A percentile compares a stretch with the other conserved stretches of the same genome.
These are phyloP conservation scores for Catajapyx aquilonaris DNA, from an alignment of 1,140 invertebrate genomes.

Conservation along the genomic window DNA sequence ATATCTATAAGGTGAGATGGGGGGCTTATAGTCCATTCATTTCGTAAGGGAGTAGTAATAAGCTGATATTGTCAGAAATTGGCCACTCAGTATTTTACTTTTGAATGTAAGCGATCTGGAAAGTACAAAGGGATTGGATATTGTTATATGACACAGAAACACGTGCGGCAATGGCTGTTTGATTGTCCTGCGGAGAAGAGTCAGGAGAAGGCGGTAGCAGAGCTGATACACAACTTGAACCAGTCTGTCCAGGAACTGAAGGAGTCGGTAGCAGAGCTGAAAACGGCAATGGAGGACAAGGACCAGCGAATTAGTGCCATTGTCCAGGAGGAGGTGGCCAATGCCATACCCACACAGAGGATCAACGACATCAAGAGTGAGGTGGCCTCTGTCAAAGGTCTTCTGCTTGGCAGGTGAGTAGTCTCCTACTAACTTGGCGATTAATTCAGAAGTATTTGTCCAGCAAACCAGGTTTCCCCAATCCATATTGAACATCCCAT, in stretches of 20 bases:
- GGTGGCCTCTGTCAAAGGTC: slow-evolving; percentile 49
- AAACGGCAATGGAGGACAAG: slow-evolving; percentile 31
- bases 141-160: slow-evolving; percentile 40
- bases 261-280: slow-evolving; percentile 30
- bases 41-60: slow-evolving; percentile 11
- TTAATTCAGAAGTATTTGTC: background rate
- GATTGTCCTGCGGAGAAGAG: slow-evolving; percentile 34
- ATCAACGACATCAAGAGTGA: slow-evolving; percentile 48
- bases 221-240: slow-evolving; percentile 40
- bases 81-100: no score
- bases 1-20: slow-evolving; percentile 7
- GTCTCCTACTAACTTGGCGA: background rate
- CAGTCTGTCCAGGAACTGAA: slow-evolving; percentile 34
- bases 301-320: slow-evolving; percentile 24
- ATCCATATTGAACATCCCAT: slow-evolving; percentile 8
- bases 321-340: slow-evolving; percentile 17
- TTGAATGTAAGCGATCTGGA: no score
- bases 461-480: background rate
- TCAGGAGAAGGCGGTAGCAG: slow-evolving; percentile 35
- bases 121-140: no score
- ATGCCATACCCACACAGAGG: slow-evolving; percentile 21
- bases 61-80: background rate
- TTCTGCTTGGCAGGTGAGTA: slow-evolving; percentile 42
- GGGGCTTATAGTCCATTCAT: background rate
- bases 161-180: slow-evolving; percentile 36